Evolutionary conservation across 2,797 vertebrate genomes (phyloP), one percentile per base, ranked within the genome.

Genomic region (Acipenser oxyrinchus): DNA sequence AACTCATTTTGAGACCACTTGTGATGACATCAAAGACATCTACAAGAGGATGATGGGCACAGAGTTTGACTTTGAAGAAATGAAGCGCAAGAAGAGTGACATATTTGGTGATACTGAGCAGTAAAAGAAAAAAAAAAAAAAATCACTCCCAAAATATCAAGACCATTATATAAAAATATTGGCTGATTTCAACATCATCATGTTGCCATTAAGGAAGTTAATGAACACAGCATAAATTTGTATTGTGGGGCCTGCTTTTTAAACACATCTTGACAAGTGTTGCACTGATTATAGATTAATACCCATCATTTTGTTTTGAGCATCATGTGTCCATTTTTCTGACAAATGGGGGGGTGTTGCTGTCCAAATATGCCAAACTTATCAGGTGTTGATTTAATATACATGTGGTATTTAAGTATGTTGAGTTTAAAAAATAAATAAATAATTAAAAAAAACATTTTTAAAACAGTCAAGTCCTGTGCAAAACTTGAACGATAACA

Each of bases 1-100:
- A 37, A 99, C 97, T 77, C 96, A 99, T 89, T 99, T 98, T 0
- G 97, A 99, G 89, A 99, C 95, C 69, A 99, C 97, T 76, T 99
- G 96, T 1, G 93, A 97, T 0, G 97, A 99, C 89, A 99, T 99
- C 88, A 96, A 99, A 74, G 91, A 96, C 78, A 98, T 99, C 88
- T 99, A 95, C 74, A 89, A 88, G 84, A 89, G 96, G 76, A 94
- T 98, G 96, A 98, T 89, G 10, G 95, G 95, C n/a, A 88, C 89
- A 1, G 95, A 98, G 64, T 98, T 99, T 76, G 94, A 98, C 87
- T 98, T 98, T 65, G 91, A 93, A n/a, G 96, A 98, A 84, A 98
- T 99, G 95, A 96, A 99, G 72, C 93, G 95, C 83, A 93, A 89
- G 88, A 93, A 97, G 68, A 91, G 94, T 1, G 95, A 98, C 79